Conservation (phyloP, 2,797 vertebrate species). For the Pangasius djambal region DNA sequence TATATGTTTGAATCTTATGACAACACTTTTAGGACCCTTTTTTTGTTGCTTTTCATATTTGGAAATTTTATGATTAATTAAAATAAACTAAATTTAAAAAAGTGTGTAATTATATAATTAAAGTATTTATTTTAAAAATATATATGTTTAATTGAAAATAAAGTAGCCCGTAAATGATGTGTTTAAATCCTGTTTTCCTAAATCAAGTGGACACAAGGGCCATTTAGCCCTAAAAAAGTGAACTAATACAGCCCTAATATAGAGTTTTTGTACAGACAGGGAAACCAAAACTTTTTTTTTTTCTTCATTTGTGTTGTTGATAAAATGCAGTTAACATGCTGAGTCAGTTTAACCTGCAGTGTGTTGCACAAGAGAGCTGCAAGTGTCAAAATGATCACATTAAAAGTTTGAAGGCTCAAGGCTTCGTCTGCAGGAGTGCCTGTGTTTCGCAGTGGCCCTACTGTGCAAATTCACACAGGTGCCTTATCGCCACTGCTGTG, state of each 20-base stretch:
- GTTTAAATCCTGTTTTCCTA: not conserved
- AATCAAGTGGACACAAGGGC: not conserved
- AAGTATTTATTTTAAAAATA: no score
- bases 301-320: not conserved
- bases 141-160: no score
- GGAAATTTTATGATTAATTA: not conserved
- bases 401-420: not conserved
- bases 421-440: not conserved
- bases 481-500: slow-evolving; percentile 28
- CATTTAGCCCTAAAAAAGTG: not conserved
- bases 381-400: not conserved
- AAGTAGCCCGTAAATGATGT: not conserved
- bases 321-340: no score
- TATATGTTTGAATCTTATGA: not conserved
- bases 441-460: not conserved
- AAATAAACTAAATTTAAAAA: no score
- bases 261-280: not conserved
- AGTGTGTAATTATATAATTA: no score
- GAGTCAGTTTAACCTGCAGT: not conserved
- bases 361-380: not conserved
- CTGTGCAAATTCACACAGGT: slow-evolving; percentile 34
- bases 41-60: no score
- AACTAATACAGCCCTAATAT: not conserved
- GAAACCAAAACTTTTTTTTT: not conserved
- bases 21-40: not conserved